Percentiles rank a stretch among this genome's conserved stretches.
These are phyloP conservation scores for Calephelis nemesis DNA, from an alignment of 1,140 invertebrate genomes.

Conservation along the genomic window DNA sequence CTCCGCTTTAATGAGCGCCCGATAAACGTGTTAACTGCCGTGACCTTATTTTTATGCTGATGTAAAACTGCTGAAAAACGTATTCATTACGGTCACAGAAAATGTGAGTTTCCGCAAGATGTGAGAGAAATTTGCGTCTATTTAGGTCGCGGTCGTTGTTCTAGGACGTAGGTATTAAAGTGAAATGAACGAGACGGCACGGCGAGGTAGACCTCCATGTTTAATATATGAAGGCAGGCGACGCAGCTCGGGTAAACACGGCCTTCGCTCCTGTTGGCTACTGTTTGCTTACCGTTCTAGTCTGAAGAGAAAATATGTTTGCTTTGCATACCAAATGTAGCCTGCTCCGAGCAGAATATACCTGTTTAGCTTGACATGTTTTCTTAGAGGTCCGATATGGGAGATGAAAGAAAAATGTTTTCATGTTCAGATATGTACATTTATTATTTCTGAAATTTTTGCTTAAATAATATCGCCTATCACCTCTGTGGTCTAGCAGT, in stretches of 20 bases:
- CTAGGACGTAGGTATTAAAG: constrained; percentile 21
- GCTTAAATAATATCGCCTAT: constrained; percentile 13
- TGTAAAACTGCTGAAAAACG: constrained; percentile 75
- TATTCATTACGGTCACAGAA: constrained; percentile 63
- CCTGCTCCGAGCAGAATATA: constrained; percentile 45
- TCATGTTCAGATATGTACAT: background rate
- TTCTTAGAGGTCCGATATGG: constrained; percentile 27
- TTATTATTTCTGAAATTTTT: too few species aligned
- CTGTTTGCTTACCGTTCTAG: constrained; percentile 72
- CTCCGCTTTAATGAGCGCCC: constrained; percentile 77
- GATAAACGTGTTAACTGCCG: constrained; percentile 78
- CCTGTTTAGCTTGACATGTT: constrained; percentile 66
- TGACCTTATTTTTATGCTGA: constrained; percentile 77
- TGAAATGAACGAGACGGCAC: constrained; percentile 37
- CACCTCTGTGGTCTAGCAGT: too few species aligned
- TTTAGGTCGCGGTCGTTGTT: constrained; percentile 30
- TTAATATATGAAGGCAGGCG: constrained; percentile 77
- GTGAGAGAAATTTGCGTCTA: constrained; percentile 38
- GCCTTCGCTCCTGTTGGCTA: constrained; percentile 59
- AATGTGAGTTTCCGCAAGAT: constrained; percentile 38
- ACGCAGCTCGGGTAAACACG: constrained; percentile 69
- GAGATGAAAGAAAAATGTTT: background rate
- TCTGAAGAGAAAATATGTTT: constrained; percentile 76
- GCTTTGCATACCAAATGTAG: constrained; percentile 67
- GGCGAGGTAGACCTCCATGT: constrained; percentile 65